Base-by-base conservation (phyloP, 2,113 vertebrate species). In the Microtus richardsoni region DNA sequence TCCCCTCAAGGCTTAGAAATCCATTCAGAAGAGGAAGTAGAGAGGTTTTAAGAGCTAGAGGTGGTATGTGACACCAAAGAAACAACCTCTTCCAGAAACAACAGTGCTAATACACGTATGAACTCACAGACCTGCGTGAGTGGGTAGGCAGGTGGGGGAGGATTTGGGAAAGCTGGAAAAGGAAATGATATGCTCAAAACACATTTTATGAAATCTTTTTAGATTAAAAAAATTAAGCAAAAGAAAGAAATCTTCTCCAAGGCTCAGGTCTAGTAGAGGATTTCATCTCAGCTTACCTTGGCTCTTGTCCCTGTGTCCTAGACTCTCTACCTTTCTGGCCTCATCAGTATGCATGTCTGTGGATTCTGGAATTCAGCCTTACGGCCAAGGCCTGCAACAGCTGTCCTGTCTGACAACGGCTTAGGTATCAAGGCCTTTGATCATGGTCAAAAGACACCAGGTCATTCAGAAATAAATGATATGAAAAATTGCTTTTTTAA, bases 401-500 rank as follows among this genome's bases (percentile, higher is more conserved):
- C 26, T 91, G 14, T 80, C 70, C 11, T 85, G 24, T 12, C 21
- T 87, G n/a, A 83, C 77, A 89, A 71, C 85, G 28, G n/a, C 71
- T 87, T 64, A 87, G 68, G 58, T 88, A 36, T 75, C 54, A 88
- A 93, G 93, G 19, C 26, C 41, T 93, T 54, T 75, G 80, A 70
- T 91, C 47, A 80, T 0, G 54, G 54, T 30, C 79, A 94, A 82
- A 94, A 54, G 44, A 84, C 77, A 92, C 83, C 26, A 36, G 60
- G 68, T 28, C 84, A 83, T 58, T 22, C 24, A 28, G 16, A 62
- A 66, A 44, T n/a, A 28, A 78, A 49, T 16, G 22, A 12, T 80
- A 80, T 33, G 75, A 95, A 92, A n/a, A 92, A 78, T 22, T 71
- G 49, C 36, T 64, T 97, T 47, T 14, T 92, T 83, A 89, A 83